Evolutionary conservation across 2,888 invertebrate genomes (phyloP).

Genomic region (Calameuta pallipes): DNA sequence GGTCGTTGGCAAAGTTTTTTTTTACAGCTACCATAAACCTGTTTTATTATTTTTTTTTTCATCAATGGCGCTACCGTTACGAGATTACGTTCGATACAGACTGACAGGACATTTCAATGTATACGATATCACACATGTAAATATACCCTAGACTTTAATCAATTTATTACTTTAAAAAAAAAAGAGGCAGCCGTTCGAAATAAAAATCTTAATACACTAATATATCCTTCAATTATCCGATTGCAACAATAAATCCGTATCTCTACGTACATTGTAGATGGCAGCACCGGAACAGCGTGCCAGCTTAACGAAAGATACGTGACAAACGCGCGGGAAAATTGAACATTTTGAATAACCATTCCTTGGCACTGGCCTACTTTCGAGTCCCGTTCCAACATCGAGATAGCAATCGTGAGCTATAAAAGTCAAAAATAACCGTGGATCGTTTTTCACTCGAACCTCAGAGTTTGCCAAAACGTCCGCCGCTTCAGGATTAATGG

Average conservation of each 20-base stretch:
- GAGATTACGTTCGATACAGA: not conserved
- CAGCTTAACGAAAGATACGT: not conserved
- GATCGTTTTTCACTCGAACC: not conserved
- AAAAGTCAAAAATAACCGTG: not conserved
- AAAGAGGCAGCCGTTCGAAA: not conserved
- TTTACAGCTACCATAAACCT: not conserved
- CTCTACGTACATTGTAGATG: not conserved
- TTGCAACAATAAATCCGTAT: no score
- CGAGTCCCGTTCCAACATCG: not conserved
- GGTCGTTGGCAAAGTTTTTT: slow-evolving; percentile 4
- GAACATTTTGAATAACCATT: not conserved
- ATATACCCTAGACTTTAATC: not conserved
- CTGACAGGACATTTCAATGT: not conserved
- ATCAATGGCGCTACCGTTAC: not conserved
- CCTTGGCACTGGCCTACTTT: not conserved
- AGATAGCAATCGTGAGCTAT: not conserved
- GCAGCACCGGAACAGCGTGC: not conserved
- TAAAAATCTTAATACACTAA: not conserved
- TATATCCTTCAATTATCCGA: not conserved
- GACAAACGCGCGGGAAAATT: not conserved
- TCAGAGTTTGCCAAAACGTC: not conserved
- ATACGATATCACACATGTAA: not conserved
- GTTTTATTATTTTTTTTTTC: not conserved
- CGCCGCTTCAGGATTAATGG: not conserved
- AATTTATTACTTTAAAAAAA: not conserved